Evolutionary conservation across 2,797 vertebrate species (phyloP).

Genomic region (Cryptoblepharus egeriae): DNA sequence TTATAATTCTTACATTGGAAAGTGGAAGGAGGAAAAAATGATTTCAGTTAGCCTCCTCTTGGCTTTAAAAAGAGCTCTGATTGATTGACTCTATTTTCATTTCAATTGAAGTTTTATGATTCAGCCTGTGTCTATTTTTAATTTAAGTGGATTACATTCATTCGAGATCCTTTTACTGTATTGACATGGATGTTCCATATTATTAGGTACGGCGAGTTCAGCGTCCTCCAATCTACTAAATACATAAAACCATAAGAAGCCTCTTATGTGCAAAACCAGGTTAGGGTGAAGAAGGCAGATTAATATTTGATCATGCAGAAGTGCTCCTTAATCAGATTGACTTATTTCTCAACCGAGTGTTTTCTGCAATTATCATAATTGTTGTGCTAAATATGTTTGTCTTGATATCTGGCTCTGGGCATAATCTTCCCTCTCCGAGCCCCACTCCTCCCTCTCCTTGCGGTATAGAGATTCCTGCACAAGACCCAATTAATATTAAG

Average conservation of each 20-base stretch:
- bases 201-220: slow-evolving; percentile 92
- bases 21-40: slow-evolving; percentile 2
- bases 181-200: slow-evolving; percentile 88
- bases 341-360: slow-evolving; percentile 90
- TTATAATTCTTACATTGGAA: slow-evolving; percentile 23
- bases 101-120: slow-evolving; percentile 77
- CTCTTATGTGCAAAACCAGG: slow-evolving; percentile 89
- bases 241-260: slow-evolving; percentile 95
- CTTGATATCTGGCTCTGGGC: slow-evolving; percentile 85
- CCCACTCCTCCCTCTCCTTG: slow-evolving; percentile 67
- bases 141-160: slow-evolving; percentile 90
- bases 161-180: slow-evolving; percentile 83
- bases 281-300: slow-evolving; percentile 93
- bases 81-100: slow-evolving; percentile 69
- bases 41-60: slow-evolving; percentile 45
- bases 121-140: slow-evolving; percentile 84
- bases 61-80: slow-evolving; percentile 51
- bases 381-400: slow-evolving; percentile 94
- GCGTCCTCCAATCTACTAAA: slow-evolving; percentile 92
- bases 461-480: slow-evolving; percentile 86
- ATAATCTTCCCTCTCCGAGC: slow-evolving; percentile 77
- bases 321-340: slow-evolving; percentile 95
- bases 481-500: slow-evolving; percentile 94
- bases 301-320: slow-evolving; percentile 98
- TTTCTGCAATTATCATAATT: slow-evolving; percentile 99